A percentile compares a stretch with the other conserved stretches of the same genome.
These are phyloP conservation scores for Limnodromus scolopaceus DNA, from an alignment of 2,797 vertebrate genomes.

Conservation along the genomic window DNA sequence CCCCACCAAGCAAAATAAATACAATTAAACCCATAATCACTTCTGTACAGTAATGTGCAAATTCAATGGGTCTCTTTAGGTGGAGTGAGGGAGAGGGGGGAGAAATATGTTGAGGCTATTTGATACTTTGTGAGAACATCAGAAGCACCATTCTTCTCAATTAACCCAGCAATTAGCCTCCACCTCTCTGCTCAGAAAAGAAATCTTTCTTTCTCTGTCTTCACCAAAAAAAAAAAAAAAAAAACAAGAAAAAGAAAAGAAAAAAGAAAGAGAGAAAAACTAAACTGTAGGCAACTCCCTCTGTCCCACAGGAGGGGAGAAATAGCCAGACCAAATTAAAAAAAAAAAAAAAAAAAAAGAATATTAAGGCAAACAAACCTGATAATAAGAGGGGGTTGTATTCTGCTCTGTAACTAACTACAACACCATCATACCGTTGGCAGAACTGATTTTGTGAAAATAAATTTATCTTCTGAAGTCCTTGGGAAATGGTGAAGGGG, in stretches of 20 bases:
- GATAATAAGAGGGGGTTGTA: background rate
- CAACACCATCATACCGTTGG: background rate
- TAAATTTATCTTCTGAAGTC: background rate
- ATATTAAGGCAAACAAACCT: conserved; percentile 3
- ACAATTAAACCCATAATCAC: conserved; percentile 75
- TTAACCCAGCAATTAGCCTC: conserved; percentile 76
- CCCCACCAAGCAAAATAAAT: conserved; percentile 77
- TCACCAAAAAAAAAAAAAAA: background rate
- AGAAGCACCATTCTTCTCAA: conserved; percentile 76
- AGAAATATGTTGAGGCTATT: conserved; percentile 72
- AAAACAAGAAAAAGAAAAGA: background rate
- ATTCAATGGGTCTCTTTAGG: conserved; percentile 65
- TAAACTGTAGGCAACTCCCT: background rate
- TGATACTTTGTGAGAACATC: conserved; percentile 72
- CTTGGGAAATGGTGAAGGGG: background rate
- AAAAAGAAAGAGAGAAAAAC: background rate
- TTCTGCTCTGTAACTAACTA: background rate
- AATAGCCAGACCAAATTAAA: background rate
- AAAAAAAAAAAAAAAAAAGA: background rate
- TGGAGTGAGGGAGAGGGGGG: conserved; percentile 44
- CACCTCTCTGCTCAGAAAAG: conserved; percentile 57
- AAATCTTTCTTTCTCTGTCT: conserved; percentile 43
- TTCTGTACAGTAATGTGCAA: conserved; percentile 61
- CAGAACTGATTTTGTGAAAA: background rate
- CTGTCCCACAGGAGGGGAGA: conserved; percentile 4